Evolutionary conservation across 2,113 vertebrate genomes (phyloP).

Genomic region (Ciconia stormi): DNA sequence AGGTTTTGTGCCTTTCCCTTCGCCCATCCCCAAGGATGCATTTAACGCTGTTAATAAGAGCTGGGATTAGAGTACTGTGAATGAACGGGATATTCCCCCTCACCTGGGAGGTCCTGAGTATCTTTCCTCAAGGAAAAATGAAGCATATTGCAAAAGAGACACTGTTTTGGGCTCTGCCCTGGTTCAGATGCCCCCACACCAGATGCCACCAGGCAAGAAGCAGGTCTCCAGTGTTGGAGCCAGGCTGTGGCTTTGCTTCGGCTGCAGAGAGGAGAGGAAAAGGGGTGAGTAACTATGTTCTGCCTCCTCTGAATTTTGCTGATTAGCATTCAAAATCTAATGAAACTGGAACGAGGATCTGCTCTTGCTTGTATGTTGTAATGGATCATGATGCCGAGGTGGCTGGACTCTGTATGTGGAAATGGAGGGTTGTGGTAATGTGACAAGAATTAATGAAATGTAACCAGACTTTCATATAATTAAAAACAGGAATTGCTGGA

Average conservation of each 20-base stretch:
- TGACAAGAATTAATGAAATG: constrained; percentile 54
- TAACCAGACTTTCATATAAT: constrained; percentile 32
- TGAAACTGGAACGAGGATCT: background rate
- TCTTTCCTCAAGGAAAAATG: background rate
- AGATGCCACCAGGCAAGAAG: background rate
- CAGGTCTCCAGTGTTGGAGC: background rate
- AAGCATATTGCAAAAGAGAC: background rate
- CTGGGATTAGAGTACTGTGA: background rate
- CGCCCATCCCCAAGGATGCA: too few species aligned
- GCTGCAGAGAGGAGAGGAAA: background rate
- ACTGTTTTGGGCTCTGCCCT: background rate
- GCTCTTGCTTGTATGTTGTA: background rate
- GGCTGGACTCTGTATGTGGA: background rate
- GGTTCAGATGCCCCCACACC: background rate
- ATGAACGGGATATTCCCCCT: background rate
- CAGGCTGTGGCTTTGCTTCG: background rate
- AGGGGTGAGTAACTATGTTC: fast-evolving
- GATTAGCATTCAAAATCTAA: background rate
- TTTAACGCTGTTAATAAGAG: background rate
- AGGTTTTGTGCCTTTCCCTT: background rate
- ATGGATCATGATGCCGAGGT: background rate
- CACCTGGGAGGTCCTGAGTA: background rate
- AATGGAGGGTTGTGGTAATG: background rate
- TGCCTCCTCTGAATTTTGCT: background rate
- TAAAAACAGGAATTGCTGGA: constrained; percentile 39